phyloP scores from a whole-genome alignment of 2,888 invertebrate species.

The Phengaris alcon region DNA sequence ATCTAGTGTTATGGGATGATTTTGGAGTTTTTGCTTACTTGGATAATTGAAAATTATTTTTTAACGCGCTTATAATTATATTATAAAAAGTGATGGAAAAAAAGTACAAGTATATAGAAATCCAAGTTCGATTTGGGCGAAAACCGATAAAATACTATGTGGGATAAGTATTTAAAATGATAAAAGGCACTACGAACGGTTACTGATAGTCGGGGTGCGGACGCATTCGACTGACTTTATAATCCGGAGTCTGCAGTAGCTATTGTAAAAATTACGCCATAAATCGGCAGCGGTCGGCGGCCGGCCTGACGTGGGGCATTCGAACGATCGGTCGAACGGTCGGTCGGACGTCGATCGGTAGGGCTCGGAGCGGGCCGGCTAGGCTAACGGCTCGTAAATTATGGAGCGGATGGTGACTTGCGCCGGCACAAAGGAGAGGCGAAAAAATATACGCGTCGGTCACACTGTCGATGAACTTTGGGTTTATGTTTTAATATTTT shows the following conservation, averaged over 20 bases:
- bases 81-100: neutral
- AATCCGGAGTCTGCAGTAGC: slow-evolving; percentile 43
- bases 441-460: slow-evolving; percentile 58
- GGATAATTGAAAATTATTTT: neutral
- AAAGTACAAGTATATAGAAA: neutral
- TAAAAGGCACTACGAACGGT: slow-evolving; percentile 1
- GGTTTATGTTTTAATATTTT: slow-evolving; percentile 21
- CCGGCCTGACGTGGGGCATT: slow-evolving; percentile 42
- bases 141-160: neutral
- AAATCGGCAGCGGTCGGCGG: slow-evolving; percentile 62
- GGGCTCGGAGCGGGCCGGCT: slow-evolving; percentile 40
- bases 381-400: slow-evolving; percentile 42
- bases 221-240: slow-evolving; percentile 26
- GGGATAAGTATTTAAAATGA: slow-evolving; percentile 17
- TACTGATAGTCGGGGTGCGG: slow-evolving; percentile 3
- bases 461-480: slow-evolving; percentile 14
- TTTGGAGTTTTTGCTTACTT: neutral
- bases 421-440: slow-evolving; percentile 65
- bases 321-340: neutral
- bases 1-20: neutral
- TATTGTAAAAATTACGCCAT: slow-evolving; percentile 72
- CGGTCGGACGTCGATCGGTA: neutral
- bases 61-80: neutral
- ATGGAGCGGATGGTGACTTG: slow-evolving; percentile 47
- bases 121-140: neutral